These are phyloP conservation scores for Labeo calbasu DNA, from an alignment of 2,797 vertebrate species.

Conservation along the genomic window DNA sequence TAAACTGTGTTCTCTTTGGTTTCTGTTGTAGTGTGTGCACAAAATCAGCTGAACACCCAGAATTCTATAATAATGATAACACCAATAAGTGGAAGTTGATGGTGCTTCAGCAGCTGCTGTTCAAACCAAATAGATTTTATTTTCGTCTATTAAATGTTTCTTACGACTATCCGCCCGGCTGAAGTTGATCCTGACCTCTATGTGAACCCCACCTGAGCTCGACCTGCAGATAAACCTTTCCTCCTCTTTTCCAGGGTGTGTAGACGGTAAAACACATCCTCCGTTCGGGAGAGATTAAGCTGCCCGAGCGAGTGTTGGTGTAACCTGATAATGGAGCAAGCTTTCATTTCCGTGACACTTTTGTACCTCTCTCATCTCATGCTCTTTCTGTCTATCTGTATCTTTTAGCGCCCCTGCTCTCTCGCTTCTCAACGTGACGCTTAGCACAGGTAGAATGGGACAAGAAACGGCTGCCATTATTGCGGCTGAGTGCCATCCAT, in stretches of 20 bases:
- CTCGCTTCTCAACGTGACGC: slow-evolving; percentile 22
- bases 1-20: neutral
- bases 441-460: slow-evolving; percentile 56
- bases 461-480: slow-evolving; percentile 59
- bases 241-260: slow-evolving; percentile 28
- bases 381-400: slow-evolving; percentile 23
- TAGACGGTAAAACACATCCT: slow-evolving; percentile 40
- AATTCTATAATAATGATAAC: neutral
- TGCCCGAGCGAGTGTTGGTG: slow-evolving; percentile 35
- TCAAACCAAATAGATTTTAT: neutral
- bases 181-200: slow-evolving; percentile 40
- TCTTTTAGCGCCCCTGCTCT: slow-evolving; percentile 23
- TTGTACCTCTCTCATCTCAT: slow-evolving; percentile 17
- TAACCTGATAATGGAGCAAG: slow-evolving; percentile 55
- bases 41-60: neutral
- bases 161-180: neutral
- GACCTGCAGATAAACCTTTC: slow-evolving; percentile 45
- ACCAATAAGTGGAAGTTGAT: neutral
- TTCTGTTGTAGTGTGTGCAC: neutral
- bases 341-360: slow-evolving; percentile 50
- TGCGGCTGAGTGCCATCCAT: slow-evolving; percentile 75
- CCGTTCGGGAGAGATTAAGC: slow-evolving; percentile 56
- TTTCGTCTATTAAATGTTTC: neutral
- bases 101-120: neutral
- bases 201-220: slow-evolving; percentile 45